Conservation (phyloP, 1,140 invertebrate genomes). For the Orussus abietinus region DNA sequence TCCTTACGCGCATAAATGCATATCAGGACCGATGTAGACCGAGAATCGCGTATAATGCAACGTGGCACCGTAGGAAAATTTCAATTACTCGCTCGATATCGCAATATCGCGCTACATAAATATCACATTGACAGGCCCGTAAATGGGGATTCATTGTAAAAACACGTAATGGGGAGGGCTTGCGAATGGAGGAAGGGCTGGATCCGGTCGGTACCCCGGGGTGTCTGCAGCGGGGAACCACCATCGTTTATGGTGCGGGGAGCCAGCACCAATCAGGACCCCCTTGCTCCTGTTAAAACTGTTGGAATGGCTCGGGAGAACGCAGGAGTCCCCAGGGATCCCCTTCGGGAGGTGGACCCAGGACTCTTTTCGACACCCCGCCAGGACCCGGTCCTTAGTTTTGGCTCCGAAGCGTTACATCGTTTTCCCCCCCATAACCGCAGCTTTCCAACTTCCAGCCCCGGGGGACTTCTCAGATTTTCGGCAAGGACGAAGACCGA, state of each 20-base stretch:
- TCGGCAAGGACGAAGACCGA: too few relatives aligned
- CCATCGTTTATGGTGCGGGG: slow-evolving; percentile 26
- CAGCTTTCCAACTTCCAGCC: too few relatives aligned
- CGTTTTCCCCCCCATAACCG: too few relatives aligned
- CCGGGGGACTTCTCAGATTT: too few relatives aligned
- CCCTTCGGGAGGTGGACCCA: background rate
- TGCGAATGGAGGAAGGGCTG: slow-evolving; percentile 18
- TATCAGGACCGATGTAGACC: too few relatives aligned
- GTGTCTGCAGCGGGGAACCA: slow-evolving; percentile 27
- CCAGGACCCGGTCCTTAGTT: too few relatives aligned
- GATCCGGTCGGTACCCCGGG: slow-evolving; percentile 11
- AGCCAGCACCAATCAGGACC: slow-evolving; percentile 28
- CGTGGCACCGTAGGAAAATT: slow-evolving; percentile 40
- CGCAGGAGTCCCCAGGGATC: background rate
- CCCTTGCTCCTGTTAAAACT: slow-evolving; percentile 26
- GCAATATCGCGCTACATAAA: slow-evolving; percentile 50
- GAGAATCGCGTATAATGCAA: too few relatives aligned
- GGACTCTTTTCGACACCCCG: too few relatives aligned
- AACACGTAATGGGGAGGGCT: slow-evolving; percentile 29
- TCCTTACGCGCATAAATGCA: too few relatives aligned
- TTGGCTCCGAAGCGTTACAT: too few relatives aligned
- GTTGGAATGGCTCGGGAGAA: slow-evolving; percentile 28
- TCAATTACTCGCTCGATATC: slow-evolving; percentile 48
- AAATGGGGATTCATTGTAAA: slow-evolving; percentile 50
- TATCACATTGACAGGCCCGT: slow-evolving; percentile 46